These are phyloP conservation scores for Ellobius talpinus DNA, from an alignment of 2,113 vertebrate species.

Conservation along the genomic window DNA sequence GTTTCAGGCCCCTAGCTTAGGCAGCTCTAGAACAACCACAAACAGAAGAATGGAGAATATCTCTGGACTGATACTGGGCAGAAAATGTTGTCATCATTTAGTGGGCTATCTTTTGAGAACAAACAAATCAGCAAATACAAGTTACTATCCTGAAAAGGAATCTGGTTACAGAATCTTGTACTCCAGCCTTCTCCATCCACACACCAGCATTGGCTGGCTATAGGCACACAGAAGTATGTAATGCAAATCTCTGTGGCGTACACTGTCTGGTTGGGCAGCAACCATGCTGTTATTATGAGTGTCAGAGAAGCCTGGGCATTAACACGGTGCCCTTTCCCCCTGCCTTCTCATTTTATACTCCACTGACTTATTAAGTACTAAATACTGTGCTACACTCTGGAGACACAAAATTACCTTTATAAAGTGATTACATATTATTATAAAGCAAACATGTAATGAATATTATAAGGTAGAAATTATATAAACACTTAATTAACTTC, in stretches of 20 bases:
- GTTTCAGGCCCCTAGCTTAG: too few species aligned
- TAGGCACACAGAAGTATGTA: background rate
- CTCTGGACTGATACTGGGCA: background rate
- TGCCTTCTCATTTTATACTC: background rate
- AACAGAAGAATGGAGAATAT: background rate
- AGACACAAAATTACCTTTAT: background rate
- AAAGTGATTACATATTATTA: background rate
- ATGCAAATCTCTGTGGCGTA: too few species aligned
- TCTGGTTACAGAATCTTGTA: background rate
- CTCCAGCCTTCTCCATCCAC: background rate
- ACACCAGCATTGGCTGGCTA: background rate
- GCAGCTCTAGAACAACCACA: background rate
- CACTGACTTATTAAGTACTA: background rate
- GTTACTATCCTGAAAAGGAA: background rate
- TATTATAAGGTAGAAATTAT: background rate
- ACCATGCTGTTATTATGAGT: too few species aligned
- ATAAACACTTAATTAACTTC: conserved; percentile 22
- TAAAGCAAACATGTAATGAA: background rate
- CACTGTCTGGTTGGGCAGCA: background rate
- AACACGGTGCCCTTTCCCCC: background rate
- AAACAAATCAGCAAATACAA: background rate
- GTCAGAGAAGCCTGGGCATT: background rate
- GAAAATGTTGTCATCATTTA: background rate
- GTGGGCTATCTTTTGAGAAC: background rate
- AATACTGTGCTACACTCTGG: background rate